Percentiles rank a stretch among this genome's conserved stretches.
Conservation (phyloP, 2,113 vertebrate genomes). For the Gnathonemus longibarbis region DNA sequence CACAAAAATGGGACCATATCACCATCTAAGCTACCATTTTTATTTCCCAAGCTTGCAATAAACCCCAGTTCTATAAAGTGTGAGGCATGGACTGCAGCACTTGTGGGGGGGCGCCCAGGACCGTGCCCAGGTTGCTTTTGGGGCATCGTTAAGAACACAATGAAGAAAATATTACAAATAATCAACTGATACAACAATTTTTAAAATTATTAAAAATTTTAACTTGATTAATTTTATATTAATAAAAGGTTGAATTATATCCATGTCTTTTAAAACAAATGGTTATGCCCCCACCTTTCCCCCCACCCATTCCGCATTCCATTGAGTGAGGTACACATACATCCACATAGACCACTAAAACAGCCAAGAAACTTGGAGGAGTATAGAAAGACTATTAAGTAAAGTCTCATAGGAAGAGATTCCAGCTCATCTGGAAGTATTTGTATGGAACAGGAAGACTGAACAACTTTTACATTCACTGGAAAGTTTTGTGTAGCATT, state of each 20-base stretch:
- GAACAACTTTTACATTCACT: slow-evolving; percentile 24
- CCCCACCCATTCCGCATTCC: background rate
- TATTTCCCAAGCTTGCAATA: background rate
- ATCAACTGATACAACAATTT: background rate
- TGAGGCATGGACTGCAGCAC: background rate
- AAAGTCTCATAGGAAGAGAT: slow-evolving; percentile 3
- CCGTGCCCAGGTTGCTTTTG: background rate
- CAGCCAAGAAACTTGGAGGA: background rate
- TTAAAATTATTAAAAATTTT: too few relatives aligned
- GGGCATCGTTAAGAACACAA: background rate
- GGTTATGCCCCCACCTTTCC: background rate
- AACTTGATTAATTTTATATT: background rate
- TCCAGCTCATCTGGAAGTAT: slow-evolving; percentile 4
- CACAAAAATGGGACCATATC: background rate
- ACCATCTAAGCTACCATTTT: background rate
- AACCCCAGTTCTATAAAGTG: background rate
- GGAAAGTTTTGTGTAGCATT: slow-evolving; percentile 30
- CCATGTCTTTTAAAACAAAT: background rate
- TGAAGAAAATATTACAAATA: background rate
- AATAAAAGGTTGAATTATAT: background rate
- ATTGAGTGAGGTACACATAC: background rate
- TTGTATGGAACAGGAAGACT: background rate
- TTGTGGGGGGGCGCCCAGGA: background rate
- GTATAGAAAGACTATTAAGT: slow-evolving; percentile 2
- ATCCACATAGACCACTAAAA: background rate